Percentiles rank a stretch among this genome's conserved stretches.
Evolutionary conservation across 2,888 invertebrate genomes (phyloP).

Genomic region (Nomada goodeniana): DNA sequence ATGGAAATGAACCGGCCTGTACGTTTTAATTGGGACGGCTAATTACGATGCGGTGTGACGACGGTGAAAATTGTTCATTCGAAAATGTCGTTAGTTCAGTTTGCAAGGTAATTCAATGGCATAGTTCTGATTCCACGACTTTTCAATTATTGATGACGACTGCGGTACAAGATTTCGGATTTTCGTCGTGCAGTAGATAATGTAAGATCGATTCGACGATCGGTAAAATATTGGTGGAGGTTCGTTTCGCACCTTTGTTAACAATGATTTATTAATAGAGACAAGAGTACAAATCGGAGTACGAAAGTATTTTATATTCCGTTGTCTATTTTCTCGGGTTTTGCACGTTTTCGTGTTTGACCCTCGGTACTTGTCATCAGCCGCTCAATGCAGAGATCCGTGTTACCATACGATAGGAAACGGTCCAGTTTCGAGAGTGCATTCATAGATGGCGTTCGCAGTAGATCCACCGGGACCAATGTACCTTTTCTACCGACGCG

Average conservation of each 20-base stretch:
- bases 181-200: no score
- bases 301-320: no score
- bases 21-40: conserved; percentile 34
- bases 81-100: background rate
- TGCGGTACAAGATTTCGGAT: no score
- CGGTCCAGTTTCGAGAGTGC: background rate
- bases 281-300: no score
- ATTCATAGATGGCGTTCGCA: conserved; percentile 46
- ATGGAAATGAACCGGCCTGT: conserved; percentile 24
- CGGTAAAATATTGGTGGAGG: no score
- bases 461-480: background rate
- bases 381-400: conserved; percentile 49
- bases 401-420: conserved; percentile 46
- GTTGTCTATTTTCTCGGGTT: background rate
- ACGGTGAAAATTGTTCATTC: conserved; percentile 2
- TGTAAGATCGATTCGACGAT: no score
- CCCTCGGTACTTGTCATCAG: conserved; percentile 25
- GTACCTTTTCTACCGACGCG: background rate
- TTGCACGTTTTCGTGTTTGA: background rate
- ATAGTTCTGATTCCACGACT: background rate
- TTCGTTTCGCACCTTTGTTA: no score
- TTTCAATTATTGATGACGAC: background rate
- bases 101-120: no score
- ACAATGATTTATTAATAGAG: no score
- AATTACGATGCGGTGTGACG: conserved; percentile 14